A percentile compares a stretch with the other conserved stretches of the same genome.
Conservation (phyloP, 2,797 vertebrate species). For the Cossypha heuglini region DNA sequence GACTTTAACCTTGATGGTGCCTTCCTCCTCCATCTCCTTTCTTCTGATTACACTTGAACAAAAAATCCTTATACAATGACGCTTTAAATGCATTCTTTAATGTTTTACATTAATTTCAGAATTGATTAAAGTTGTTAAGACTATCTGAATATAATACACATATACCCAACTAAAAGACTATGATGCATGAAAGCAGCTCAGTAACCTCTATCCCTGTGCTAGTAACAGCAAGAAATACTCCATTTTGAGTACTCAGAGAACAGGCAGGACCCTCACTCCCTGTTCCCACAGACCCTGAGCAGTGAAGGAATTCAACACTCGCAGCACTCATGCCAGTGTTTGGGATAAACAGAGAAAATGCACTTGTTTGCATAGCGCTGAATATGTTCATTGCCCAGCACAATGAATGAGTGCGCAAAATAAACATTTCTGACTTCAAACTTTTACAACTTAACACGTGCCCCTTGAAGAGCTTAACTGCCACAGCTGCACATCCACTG, state of each 20-base stretch:
- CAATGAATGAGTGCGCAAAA: not conserved
- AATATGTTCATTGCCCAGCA: not conserved
- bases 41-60: not conserved
- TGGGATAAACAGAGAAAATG: not conserved
- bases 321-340: not conserved
- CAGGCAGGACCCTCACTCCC: not conserved
- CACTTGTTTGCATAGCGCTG: not conserved
- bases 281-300: not conserved
- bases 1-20: not conserved
- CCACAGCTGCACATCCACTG: conserved; percentile 51
- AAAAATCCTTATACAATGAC: not conserved
- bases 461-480: conserved; percentile 42
- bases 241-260: not conserved
- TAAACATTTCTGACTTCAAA: conserved; percentile 37
- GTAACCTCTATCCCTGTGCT: not conserved
- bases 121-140: not conserved
- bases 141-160: not conserved
- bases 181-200: not conserved
- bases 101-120: not conserved
- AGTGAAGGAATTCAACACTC: not conserved
- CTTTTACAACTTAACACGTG: conserved; percentile 15
- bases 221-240: not conserved
- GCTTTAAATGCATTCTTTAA: not conserved
- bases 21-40: not conserved
- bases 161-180: not conserved